Evolutionary conservation across 2,888 invertebrate genomes (phyloP).

Genomic region (Epistrophella euchroma): DNA sequence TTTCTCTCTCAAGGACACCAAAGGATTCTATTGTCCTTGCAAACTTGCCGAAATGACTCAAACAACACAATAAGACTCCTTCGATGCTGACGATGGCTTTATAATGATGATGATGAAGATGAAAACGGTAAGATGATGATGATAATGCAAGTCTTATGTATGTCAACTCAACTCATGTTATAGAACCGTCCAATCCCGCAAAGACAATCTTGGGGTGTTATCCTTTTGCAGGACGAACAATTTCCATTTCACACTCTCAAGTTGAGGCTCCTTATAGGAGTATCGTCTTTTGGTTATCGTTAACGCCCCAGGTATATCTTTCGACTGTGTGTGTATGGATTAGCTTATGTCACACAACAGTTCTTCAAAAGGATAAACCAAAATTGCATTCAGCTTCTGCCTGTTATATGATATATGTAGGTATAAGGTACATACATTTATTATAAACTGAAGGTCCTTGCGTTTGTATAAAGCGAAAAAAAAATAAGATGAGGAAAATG

Average conservation of each 20-base stretch:
- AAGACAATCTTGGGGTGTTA: slow-evolving; percentile 41
- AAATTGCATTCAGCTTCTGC: slow-evolving; percentile 45
- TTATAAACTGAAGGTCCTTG: not conserved
- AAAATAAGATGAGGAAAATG: slow-evolving; percentile 7
- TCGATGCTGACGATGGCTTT: slow-evolving; percentile 10
- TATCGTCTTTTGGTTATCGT: slow-evolving; percentile 55
- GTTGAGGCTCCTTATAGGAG: not conserved
- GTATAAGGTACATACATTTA: not conserved
- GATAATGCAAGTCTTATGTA: slow-evolving; percentile 61
- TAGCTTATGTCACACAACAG: slow-evolving; percentile 58
- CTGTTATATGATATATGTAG: not conserved
- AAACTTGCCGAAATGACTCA: slow-evolving; percentile 12
- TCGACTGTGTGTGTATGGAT: slow-evolving; percentile 38
- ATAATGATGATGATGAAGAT: slow-evolving; percentile 14
- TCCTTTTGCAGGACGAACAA: slow-evolving; percentile 31
- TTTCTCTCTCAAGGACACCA: slow-evolving; percentile 46
- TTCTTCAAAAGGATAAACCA: slow-evolving; percentile 28
- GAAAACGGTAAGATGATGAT: slow-evolving; percentile 44
- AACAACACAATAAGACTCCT: slow-evolving; percentile 38
- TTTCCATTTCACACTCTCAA: slow-evolving; percentile 66
- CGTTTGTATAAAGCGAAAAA: not conserved
- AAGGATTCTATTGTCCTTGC: slow-evolving; percentile 45
- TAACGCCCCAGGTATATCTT: slow-evolving; percentile 44
- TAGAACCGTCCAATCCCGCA: slow-evolving; percentile 32
- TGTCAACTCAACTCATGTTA: slow-evolving; percentile 25